Percentiles rank a stretch among this genome's conserved stretches.
Conservation (phyloP, 92 coral and sea anemone species). For the Blastomussa wellsi region DNA sequence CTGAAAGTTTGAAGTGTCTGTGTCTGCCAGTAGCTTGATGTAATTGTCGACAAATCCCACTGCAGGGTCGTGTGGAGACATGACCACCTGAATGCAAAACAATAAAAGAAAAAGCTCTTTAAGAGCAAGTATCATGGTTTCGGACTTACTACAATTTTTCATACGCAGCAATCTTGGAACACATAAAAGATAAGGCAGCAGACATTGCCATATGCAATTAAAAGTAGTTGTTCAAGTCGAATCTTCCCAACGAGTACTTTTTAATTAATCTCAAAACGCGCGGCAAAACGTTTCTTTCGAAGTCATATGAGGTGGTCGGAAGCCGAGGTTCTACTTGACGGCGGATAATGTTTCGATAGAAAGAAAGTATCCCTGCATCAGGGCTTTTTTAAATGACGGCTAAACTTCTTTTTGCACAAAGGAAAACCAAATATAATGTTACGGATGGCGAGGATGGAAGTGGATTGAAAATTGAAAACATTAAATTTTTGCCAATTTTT, state of each 20-base stretch:
- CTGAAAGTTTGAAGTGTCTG: constrained; percentile 97
- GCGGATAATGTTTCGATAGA: not conserved
- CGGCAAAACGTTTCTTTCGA: not conserved
- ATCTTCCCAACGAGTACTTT: not conserved
- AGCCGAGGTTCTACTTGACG: not conserved
- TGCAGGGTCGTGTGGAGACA: constrained; percentile 99
- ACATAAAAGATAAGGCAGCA: too few relatives aligned
- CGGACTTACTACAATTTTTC: too few relatives aligned
- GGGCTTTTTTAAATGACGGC: not conserved
- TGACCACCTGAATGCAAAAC: constrained; percentile 86
- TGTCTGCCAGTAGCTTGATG: constrained; percentile 91
- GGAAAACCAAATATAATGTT: too few relatives aligned
- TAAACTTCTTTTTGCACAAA: too few relatives aligned
- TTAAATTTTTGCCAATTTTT: too few relatives aligned
- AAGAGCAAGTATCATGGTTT: too few relatives aligned
- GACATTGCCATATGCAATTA: not conserved
- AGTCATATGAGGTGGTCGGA: not conserved
- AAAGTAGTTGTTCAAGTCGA: not conserved
- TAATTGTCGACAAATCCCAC: constrained; percentile 98
- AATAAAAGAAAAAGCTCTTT: constrained; percentile 5
- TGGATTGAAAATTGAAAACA: too few relatives aligned
- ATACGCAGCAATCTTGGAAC: too few relatives aligned
- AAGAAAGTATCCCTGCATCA: not conserved
- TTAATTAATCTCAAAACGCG: not conserved
- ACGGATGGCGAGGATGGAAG: too few relatives aligned